Conservation (phyloP, 2,888 invertebrate genomes). For the Monochamus alternatus region DNA sequence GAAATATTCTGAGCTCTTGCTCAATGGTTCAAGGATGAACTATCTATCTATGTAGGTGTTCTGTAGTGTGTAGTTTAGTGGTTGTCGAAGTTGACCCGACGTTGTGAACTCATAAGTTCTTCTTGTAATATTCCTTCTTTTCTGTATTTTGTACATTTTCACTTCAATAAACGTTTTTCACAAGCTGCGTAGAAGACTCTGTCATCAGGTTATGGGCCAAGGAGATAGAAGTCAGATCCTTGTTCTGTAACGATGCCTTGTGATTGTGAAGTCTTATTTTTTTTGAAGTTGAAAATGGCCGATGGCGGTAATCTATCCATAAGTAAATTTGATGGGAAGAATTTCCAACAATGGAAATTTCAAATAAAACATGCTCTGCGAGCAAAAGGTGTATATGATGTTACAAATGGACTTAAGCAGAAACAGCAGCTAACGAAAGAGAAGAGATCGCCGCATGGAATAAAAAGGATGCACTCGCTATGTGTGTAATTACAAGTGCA, state of each 20-base stretch:
- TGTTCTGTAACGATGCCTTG: not conserved
- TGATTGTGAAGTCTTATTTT: not conserved
- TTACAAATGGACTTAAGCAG: not conserved
- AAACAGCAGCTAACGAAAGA: conserved; percentile 3
- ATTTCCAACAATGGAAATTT: conserved; percentile 50
- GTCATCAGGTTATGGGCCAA: conserved; percentile 14
- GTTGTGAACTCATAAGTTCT: no score
- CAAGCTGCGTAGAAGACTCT: not conserved
- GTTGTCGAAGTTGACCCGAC: no score
- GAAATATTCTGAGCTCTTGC: no score
- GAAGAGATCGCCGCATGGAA: conserved; percentile 37
- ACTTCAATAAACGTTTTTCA: no score
- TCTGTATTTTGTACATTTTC: no score
- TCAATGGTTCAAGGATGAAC: no score
- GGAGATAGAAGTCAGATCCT: not conserved
- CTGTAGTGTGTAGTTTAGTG: no score
- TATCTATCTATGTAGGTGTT: no score
- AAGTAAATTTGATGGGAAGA: conserved; percentile 45
- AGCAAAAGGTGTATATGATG: conserved; percentile 40
- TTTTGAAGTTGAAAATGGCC: not conserved
- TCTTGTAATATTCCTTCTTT: no score
- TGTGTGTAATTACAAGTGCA: conserved; percentile 48
- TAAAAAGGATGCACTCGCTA: conserved; percentile 50
- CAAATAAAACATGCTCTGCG: conserved; percentile 47
- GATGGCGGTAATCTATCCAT: not conserved